Conservation (phyloP, 2,888 invertebrate genomes). For the Eupsilia transversa region DNA sequence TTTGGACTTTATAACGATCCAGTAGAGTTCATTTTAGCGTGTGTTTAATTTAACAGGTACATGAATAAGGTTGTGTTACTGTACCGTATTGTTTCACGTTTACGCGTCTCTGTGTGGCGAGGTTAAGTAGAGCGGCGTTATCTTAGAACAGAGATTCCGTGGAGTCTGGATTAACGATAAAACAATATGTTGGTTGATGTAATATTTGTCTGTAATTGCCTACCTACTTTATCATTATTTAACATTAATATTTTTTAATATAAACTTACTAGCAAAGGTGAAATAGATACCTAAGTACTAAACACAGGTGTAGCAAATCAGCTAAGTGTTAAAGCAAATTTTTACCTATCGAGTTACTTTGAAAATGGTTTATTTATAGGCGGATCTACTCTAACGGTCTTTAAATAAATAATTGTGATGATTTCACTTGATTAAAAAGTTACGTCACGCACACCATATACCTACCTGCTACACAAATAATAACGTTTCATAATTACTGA, state of each 20-base stretch:
- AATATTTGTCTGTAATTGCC: constrained; percentile 51
- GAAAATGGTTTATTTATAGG: constrained; percentile 3
- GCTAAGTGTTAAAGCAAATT: neutral
- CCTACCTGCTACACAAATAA: constrained; percentile 69
- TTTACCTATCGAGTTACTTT: neutral
- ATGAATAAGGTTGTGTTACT: constrained; percentile 84
- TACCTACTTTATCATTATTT: constrained; percentile 16
- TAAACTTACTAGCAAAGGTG: neutral
- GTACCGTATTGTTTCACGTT: constrained; percentile 91
- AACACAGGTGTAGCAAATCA: neutral
- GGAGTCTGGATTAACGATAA: constrained; percentile 83
- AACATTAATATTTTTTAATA: neutral
- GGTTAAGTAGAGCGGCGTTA: constrained; percentile 91
- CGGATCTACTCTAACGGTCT: neutral
- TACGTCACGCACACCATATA: constrained; percentile 47
- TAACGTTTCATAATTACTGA: constrained; percentile 85
- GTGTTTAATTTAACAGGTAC: constrained; percentile 69
- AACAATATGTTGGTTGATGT: constrained; percentile 70
- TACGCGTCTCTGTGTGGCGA: constrained; percentile 89
- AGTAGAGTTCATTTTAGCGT: constrained; percentile 69
- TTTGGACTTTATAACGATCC: constrained; percentile 66
- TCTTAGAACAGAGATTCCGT: constrained; percentile 88
- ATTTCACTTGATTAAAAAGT: constrained; percentile 41
- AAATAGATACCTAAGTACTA: neutral
- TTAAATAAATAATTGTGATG: constrained; percentile 22